These are phyloP conservation scores for Syrrhaptes paradoxus DNA, from an alignment of 2,113 vertebrate genomes.

Conservation along the genomic window DNA sequence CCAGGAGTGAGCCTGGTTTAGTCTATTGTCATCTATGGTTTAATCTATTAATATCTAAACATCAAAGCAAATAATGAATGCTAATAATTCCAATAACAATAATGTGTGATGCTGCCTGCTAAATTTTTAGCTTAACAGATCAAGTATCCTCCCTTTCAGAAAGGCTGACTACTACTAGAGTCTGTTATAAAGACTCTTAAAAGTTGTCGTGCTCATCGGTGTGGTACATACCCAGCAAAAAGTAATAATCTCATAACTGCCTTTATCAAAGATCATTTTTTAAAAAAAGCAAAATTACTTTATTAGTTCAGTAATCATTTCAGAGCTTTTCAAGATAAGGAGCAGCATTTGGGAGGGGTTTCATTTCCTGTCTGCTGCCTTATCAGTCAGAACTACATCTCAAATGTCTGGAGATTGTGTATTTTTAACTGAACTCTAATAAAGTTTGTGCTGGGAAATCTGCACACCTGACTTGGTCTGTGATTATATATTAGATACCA, in stretches of 20 bases:
- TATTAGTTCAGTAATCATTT: constrained; percentile 87
- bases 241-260: constrained; percentile 77
- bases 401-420: constrained; percentile 79
- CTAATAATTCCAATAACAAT: background rate
- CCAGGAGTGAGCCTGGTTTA: background rate
- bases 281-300: constrained; percentile 79
- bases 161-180: background rate
- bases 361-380: constrained; percentile 82
- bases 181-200: constrained; percentile 25
- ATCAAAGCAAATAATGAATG: background rate
- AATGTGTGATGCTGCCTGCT: background rate
- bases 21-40: background rate
- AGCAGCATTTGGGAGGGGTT: constrained; percentile 78
- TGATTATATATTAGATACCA: constrained; percentile 69
- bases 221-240: constrained; percentile 62
- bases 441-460: constrained; percentile 70
- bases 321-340: constrained; percentile 83
- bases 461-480: constrained; percentile 74
- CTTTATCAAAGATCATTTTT: constrained; percentile 75
- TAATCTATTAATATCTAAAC: background rate
- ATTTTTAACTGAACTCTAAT: constrained; percentile 83
- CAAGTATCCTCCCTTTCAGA: background rate
- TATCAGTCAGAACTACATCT: constrained; percentile 81
- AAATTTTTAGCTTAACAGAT: background rate
- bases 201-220: constrained; percentile 57